Percentiles rank a stretch among this genome's conserved stretches.
Evolutionary conservation across 1,140 invertebrate species (phyloP).

Genomic region (Drosophila takahashii): DNA sequence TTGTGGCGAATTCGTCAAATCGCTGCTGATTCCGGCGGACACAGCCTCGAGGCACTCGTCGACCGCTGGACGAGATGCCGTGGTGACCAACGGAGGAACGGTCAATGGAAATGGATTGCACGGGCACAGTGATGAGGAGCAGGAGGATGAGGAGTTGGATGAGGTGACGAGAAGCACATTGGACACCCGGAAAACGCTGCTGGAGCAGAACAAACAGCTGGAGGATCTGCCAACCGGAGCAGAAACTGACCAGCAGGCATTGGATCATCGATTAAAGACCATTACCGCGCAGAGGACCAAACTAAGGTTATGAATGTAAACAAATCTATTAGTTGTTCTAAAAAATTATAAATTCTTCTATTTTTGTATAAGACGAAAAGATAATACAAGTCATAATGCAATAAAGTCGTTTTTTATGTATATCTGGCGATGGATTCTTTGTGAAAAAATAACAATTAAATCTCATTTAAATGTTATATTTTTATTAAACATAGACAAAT

Average conservation of each 20-base stretch:
- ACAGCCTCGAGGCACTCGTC: constrained; percentile 25
- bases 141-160: constrained; percentile 4
- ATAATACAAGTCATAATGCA: constrained; percentile 17
- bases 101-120: constrained; percentile 65
- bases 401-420: background rate
- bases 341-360: constrained; percentile 20
- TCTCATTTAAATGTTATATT: background rate
- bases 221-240: constrained; percentile 13
- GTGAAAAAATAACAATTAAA: background rate
- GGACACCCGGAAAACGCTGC: constrained; percentile 45
- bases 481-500: background rate
- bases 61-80: background rate
- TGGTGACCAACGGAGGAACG: constrained; percentile 43
- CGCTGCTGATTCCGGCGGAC: constrained; percentile 77
- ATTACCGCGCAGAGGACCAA: constrained; percentile 30
- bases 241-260: constrained; percentile 27
- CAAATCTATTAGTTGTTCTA: constrained; percentile 42
- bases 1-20: constrained; percentile 85
- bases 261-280: constrained; percentile 49
- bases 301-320: constrained; percentile 54
- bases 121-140: constrained; percentile 44
- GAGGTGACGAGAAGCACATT: constrained; percentile 6
- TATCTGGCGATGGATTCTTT: background rate
- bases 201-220: constrained; percentile 49
- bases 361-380: constrained; percentile 20